A percentile compares a stretch with the other conserved stretches of the same genome.
phyloP scores from a whole-genome alignment of 2,888 invertebrate genomes.

The Metellina segmentata region DNA sequence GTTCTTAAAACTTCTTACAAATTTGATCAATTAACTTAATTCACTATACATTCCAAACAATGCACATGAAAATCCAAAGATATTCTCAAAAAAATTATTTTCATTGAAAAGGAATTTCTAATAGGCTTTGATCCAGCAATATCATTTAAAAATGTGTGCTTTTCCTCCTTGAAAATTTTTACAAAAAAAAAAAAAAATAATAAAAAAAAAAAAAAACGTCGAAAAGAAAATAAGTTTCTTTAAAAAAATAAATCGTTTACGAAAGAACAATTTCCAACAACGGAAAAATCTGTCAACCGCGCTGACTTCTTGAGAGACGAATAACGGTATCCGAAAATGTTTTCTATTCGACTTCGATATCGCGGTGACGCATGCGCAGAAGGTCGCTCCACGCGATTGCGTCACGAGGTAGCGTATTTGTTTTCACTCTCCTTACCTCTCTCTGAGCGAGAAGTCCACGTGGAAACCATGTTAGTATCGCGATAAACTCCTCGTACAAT shows the following conservation, averaged over 20 bases:
- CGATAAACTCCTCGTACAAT: neutral
- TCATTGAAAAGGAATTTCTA: too few relatives aligned
- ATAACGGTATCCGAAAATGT: neutral
- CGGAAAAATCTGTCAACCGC: neutral
- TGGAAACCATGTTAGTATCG: neutral
- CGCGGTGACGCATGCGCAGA: neutral
- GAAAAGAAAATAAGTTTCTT: neutral
- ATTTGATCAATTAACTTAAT: too few relatives aligned
- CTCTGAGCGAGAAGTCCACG: neutral
- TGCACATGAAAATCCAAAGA: too few relatives aligned
- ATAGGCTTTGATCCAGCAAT: too few relatives aligned
- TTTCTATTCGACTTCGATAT: neutral
- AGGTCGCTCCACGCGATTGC: slow-evolving; percentile 19
- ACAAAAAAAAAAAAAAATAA: neutral
- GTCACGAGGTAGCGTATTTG: slow-evolving; percentile 19
- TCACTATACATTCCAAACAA: too few relatives aligned
- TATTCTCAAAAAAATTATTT: too few relatives aligned
- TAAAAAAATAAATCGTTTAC: neutral
- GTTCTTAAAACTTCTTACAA: too few relatives aligned
- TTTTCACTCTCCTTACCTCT: slow-evolving; percentile 1
- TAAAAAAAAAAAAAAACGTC: neutral
- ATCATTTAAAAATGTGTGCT: neutral
- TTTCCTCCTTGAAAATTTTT: neutral
- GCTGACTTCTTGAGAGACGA: neutral
- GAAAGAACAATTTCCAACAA: neutral